Base-by-base conservation (phyloP, 1,140 invertebrate species). In the Zaprionus ornatus region DNA sequence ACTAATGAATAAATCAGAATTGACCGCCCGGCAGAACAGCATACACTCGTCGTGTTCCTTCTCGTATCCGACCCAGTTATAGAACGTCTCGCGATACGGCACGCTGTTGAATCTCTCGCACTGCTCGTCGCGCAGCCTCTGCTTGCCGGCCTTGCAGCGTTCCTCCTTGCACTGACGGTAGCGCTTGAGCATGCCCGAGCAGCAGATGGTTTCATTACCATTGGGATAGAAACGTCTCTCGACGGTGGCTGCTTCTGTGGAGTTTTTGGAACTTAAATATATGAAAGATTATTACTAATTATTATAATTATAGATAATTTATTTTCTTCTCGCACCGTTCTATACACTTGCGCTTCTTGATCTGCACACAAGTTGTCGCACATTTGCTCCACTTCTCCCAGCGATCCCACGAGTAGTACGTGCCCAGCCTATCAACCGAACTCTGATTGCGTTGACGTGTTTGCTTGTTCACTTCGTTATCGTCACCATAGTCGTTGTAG, bases 1-100 rank as follows among this genome's bases (percentile, higher is more conserved):
- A 6, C 96, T 97, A 25, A 97, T 96, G 90, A 98, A 98, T 93
- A 98, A 98, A 80, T 95, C 95, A 83, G 95, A 95, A 12, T 96
- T 96, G 25, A 95, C 93, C 6, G 97, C 96, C 40, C 96, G 95
- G 88, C 98, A 98, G 93, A 97, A 97, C 52, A 98, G 93, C 69
- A 96, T 95, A 92, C 98, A 98, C 50, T 91, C 85, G 48, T 90
- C 79, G 45, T 87, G 80, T 35, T 91, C 87, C 90, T 97, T 96
- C 52, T 96, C 94, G 93, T 97, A 97, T 3, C 97, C 96, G 83
- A 96, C 94, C 97, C 97, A 98, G 37, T 94, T 94, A 93, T 97
- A 97, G 79, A 94, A 95, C 68, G 94, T 94, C 23, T 96, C 96
- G 65, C 95, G 95, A 92, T 97, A 97, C 4, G 95, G 94, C 82